phyloP scores from a whole-genome alignment of 2,113 vertebrate genomes.

The Daphoenositta chrysoptera region DNA sequence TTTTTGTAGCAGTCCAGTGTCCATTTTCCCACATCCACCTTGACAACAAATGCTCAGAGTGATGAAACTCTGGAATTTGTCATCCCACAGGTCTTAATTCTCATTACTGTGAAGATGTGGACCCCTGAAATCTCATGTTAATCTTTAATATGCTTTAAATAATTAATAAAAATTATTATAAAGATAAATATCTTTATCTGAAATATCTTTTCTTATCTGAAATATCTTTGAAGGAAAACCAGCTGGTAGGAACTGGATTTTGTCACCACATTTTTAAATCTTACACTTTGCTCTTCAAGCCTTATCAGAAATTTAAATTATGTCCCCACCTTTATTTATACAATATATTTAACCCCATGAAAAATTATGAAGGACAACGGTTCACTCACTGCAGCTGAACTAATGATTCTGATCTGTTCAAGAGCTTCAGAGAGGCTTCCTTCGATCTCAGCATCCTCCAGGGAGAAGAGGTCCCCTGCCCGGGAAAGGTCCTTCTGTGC shows the following conservation, averaged over 20 bases:
- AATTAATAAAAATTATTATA: not conserved
- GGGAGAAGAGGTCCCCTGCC: constrained; percentile 93
- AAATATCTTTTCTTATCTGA: not conserved
- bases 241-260: not conserved
- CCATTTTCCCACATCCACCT: not conserved
- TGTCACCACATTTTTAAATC: not conserved
- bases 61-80: not conserved
- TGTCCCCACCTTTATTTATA: not conserved
- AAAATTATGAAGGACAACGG: not conserved
- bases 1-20: rapidly evolving
- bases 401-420: constrained; percentile 91
- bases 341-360: not conserved
- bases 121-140: not conserved
- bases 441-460: constrained; percentile 90
- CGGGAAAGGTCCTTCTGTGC: constrained; percentile 91
- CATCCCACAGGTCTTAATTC: not conserved
- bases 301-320: not conserved
- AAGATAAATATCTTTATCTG: too few species aligned
- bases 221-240: not conserved
- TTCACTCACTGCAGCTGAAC: constrained; percentile 86
- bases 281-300: not conserved
- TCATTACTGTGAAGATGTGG: not conserved
- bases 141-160: not conserved
- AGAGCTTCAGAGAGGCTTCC: constrained; percentile 89
- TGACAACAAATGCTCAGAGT: rapidly evolving